Conservation (phyloP, 2,888 invertebrate species). For the Strigamia transsilvanica region DNA sequence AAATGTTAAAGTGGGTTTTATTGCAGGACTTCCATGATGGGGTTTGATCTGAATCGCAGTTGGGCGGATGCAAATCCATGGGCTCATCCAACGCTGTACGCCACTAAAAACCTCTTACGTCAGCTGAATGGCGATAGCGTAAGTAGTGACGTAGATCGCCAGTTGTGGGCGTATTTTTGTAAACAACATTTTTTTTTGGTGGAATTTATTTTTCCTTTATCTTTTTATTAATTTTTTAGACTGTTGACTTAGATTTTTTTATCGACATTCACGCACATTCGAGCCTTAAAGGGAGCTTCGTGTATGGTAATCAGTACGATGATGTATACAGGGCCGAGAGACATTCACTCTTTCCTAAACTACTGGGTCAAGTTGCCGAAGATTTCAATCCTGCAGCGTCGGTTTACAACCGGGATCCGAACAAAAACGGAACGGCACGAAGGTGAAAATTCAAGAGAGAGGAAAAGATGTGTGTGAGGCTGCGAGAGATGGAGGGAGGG, state of each 20-base stretch:
- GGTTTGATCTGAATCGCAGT: constrained; percentile 90
- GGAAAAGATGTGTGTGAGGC: neutral
- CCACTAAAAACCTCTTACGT: constrained; percentile 79
- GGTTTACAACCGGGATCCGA: constrained; percentile 89
- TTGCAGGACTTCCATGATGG: constrained; percentile 80
- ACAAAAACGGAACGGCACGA: constrained; percentile 86
- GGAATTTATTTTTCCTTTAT: neutral
- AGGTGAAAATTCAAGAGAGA: constrained; percentile 68
- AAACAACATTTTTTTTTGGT: neutral
- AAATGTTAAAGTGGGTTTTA: neutral
- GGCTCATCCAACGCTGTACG: constrained; percentile 90
- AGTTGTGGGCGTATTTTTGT: too few species aligned
- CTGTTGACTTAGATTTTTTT: constrained; percentile 86
- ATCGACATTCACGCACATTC: constrained; percentile 95
- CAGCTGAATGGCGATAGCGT: constrained; percentile 83
- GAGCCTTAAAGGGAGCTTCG: constrained; percentile 90
- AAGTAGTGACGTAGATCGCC: constrained; percentile 57
- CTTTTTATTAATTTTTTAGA: constrained; percentile 64
- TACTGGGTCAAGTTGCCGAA: constrained; percentile 84
- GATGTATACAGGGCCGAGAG: constrained; percentile 92
- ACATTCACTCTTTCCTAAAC: constrained; percentile 93
- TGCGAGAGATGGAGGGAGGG: neutral
- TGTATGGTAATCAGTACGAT: constrained; percentile 93
- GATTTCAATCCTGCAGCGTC: constrained; percentile 87
- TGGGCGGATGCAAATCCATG: constrained; percentile 91